Conservation (phyloP, 2,797 vertebrate species). For the Lepus oiostolus region DNA sequence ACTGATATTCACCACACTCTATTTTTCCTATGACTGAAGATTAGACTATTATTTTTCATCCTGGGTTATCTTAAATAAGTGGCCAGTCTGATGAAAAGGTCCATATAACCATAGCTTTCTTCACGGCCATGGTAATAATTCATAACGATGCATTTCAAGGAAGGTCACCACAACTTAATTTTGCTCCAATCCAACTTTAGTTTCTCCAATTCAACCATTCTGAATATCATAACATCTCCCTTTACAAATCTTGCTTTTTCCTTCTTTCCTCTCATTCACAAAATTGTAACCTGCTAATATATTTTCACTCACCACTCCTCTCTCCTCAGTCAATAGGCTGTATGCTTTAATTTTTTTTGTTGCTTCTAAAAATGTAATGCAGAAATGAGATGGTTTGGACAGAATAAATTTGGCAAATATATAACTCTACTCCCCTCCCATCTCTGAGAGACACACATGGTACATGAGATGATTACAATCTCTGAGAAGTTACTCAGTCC, state of each 20-base stretch:
- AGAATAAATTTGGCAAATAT: background rate
- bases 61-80: background rate
- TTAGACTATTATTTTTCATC: background rate
- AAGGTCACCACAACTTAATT: background rate
- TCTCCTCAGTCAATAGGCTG: background rate
- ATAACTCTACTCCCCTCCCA: background rate
- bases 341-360: background rate
- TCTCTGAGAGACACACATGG: background rate
- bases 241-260: background rate
- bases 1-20: background rate
- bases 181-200: background rate
- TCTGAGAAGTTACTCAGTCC: background rate
- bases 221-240: background rate
- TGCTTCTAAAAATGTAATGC: background rate
- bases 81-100: background rate
- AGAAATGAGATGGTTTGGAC: background rate
- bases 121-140: background rate
- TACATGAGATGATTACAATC: background rate
- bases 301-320: background rate
- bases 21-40: background rate
- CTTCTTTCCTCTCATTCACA: background rate
- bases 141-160: background rate
- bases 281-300: background rate
- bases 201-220: background rate
- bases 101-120: background rate